Conservation (phyloP, 2,888 invertebrate genomes). For the Chrysolina americana region DNA sequence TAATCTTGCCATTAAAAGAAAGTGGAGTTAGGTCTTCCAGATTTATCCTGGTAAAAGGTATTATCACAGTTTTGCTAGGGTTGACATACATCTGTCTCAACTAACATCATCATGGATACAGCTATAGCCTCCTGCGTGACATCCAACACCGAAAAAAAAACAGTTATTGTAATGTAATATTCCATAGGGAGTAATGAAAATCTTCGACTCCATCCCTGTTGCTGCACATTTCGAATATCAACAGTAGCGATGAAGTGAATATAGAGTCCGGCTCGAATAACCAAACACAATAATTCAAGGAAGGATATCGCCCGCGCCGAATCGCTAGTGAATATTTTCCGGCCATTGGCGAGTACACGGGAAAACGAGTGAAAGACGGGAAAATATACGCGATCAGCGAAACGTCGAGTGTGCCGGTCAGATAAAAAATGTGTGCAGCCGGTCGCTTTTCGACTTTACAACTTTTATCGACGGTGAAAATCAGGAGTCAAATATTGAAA, state of each 20-base stretch:
- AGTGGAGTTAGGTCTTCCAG: too few species aligned
- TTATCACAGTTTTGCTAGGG: too few species aligned
- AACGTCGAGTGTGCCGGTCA: constrained; percentile 30
- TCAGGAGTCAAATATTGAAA: constrained; percentile 28
- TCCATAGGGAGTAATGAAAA: background rate
- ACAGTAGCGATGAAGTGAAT: constrained; percentile 21
- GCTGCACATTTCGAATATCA: constrained; percentile 22
- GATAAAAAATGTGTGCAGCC: constrained; percentile 33
- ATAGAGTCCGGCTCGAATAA: constrained; percentile 8
- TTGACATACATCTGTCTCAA: too few species aligned
- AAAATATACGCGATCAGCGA: constrained; percentile 30
- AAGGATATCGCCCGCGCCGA: constrained; percentile 27
- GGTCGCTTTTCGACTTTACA: constrained; percentile 18
- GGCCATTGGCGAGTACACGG: constrained; percentile 18
- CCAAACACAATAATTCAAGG: constrained; percentile 34
- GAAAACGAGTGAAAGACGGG: constrained; percentile 25
- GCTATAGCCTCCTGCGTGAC: too few species aligned
- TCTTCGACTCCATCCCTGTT: constrained; percentile 6
- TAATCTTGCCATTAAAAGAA: too few species aligned
- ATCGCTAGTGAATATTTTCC: constrained; percentile 8
- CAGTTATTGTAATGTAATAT: too few species aligned
- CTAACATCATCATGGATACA: too few species aligned
- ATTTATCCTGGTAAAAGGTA: too few species aligned
- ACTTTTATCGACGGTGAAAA: constrained; percentile 19
- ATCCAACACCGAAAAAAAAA: too few species aligned